These are phyloP conservation scores for Dexiosoma caninum DNA, from an alignment of 2,888 invertebrate genomes.

Conservation along the genomic window DNA sequence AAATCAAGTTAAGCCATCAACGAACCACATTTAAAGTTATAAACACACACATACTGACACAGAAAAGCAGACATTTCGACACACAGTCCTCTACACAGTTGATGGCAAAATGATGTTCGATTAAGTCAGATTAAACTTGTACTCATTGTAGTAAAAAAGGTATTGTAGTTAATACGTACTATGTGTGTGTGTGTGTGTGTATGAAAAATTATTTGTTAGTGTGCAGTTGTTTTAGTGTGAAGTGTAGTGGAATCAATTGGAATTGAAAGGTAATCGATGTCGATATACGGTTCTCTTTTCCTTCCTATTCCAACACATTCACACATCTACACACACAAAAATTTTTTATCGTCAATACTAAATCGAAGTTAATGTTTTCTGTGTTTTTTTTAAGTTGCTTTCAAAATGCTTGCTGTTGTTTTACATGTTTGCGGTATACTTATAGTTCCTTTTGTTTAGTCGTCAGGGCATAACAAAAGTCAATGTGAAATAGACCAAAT, in stretches of 20 bases:
- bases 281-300: conserved; percentile 7
- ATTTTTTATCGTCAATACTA: background rate
- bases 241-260: conserved; percentile 63
- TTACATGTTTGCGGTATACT: conserved; percentile 7
- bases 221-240: conserved; percentile 19
- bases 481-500: conserved; percentile 64
- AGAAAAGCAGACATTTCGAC: too few relatives aligned
- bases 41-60: background rate
- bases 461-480: conserved; percentile 56
- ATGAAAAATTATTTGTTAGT: background rate
- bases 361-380: conserved; percentile 14
- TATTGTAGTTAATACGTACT: conserved; percentile 10
- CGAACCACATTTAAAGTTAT: conserved; percentile 22
- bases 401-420: conserved; percentile 22
- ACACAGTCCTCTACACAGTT: conserved; percentile 24
- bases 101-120: conserved; percentile 65
- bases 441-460: conserved; percentile 40
- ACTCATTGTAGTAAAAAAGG: conserved; percentile 38
- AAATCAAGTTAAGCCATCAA: conserved; percentile 62
- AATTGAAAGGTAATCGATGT: conserved; percentile 61
- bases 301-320: background rate
- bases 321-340: background rate
- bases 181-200: background rate
- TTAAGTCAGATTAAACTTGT: conserved; percentile 59
- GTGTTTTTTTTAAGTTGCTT: conserved; percentile 6